A percentile compares a stretch with the other conserved stretches of the same genome.
These are phyloP conservation scores for Mesorhabditis belari DNA, from an alignment of 2,888 invertebrate genomes.

Conservation along the genomic window DNA sequence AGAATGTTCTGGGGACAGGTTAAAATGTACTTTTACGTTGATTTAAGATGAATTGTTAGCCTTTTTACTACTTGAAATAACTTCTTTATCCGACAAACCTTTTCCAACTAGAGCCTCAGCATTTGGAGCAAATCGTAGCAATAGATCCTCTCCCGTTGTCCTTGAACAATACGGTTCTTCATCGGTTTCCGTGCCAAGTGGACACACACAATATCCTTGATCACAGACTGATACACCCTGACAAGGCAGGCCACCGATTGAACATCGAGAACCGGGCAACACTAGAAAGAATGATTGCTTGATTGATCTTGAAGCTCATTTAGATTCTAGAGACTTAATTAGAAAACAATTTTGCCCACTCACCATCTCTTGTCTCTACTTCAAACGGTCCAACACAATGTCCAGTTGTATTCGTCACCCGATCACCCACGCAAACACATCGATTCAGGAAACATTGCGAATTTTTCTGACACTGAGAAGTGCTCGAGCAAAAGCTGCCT, in stretches of 20 bases:
- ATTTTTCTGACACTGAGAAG: not conserved
- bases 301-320: not conserved
- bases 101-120: not conserved
- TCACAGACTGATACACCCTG: conserved; percentile 17
- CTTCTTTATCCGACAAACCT: too few relatives aligned
- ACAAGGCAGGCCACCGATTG: conserved; percentile 9
- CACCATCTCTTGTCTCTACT: conserved; percentile 8
- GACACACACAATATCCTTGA: conserved; percentile 22
- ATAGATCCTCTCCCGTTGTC: not conserved
- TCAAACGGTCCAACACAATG: conserved; percentile 16
- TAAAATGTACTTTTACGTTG: too few relatives aligned
- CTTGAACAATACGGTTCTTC: not conserved
- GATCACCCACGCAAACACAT: not conserved
- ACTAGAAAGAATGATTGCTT: not conserved
- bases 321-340: too few relatives aligned
- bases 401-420: conserved; percentile 31
- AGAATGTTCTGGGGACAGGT: too few relatives aligned
- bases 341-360: too few relatives aligned
- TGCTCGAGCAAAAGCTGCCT: not conserved
- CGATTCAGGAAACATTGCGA: not conserved
- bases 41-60: too few relatives aligned
- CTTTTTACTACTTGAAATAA: too few relatives aligned
- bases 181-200: conserved; percentile 10
- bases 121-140: not conserved
- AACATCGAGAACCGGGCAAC: conserved; percentile 22